Evolutionary conservation across 2,113 vertebrate species (phyloP), one percentile per base, ranked within the genome.

Genomic region (cattle (Bos taurus)): DNA sequence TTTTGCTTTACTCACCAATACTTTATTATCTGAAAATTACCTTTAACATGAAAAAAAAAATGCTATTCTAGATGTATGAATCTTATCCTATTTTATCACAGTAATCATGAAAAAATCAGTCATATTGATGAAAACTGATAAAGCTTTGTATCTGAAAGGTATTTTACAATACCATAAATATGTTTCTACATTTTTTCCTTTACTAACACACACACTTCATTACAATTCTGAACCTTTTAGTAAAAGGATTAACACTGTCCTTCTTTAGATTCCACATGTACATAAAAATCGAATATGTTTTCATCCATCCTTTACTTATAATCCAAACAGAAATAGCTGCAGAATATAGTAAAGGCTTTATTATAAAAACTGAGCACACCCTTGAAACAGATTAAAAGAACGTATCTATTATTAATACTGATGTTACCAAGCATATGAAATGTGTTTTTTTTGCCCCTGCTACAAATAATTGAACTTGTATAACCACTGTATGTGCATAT

Each of bases 391-490:
- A 98, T 97, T 97, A 95, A 98, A 97, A 93, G 85, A 94, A 40
- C 56, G 83, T 89, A 96, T 91, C 57, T 77, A 97, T 96, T 98
- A 98, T 98, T 98, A 98, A 98, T 98, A 88, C 36, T 82, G 46
- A 96, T 97, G 40, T 97, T 97, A 92, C 91, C 36, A 97, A 97
- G 84, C 62, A 90, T 98, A 97, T 96, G 98, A 98, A 98, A 97
- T 97, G 90, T 74, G 6, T 46, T 46, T 97, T 82, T 71, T 97
- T 71, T 97, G 98, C 97, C 97, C 96, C 92, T 98, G 85, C 56
- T 97, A 77, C 94, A 98, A 97, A 96, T 88, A 98, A 94, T 80
- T 98, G 97, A 97, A 97, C 94, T 95, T 96, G 54, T 93, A 94
- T 60, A 97, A 90, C 78, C 89, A 95, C 2, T 87, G 28, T 91